Percentiles rank a stretch among this genome's conserved stretches.
Evolutionary conservation across 2,797 vertebrate species (phyloP).

Genomic region (Chloroceryle amazona): DNA sequence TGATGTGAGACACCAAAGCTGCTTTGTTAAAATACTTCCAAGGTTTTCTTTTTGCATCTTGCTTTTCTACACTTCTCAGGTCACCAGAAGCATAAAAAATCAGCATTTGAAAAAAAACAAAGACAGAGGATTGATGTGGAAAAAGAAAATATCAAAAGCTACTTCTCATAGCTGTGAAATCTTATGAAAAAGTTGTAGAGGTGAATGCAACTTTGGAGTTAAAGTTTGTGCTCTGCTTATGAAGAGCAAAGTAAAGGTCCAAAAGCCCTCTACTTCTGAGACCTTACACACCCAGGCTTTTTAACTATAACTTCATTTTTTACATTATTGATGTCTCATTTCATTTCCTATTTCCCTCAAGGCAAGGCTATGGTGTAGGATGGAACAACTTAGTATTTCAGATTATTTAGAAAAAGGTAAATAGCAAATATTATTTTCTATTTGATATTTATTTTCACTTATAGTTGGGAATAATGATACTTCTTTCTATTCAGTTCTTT

Average conservation of each 20-base stretch:
- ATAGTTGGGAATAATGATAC: not conserved
- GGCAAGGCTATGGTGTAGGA: not conserved
- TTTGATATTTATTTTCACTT: not conserved
- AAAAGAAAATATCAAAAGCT: not conserved
- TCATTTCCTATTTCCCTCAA: not conserved
- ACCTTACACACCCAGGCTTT: not conserved
- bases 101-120: conserved; percentile 44
- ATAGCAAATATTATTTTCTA: not conserved
- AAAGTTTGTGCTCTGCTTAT: not conserved
- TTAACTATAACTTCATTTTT: not conserved
- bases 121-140: conserved; percentile 22
- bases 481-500: not conserved
- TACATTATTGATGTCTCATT: not conserved
- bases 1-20: not conserved
- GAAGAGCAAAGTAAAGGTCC: not conserved
- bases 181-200: not conserved
- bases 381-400: not conserved
- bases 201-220: not conserved
- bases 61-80: not conserved
- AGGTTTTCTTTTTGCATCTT: not conserved
- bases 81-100: conserved; percentile 21
- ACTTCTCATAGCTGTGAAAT: not conserved
- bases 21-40: conserved; percentile 39
- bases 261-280: not conserved
- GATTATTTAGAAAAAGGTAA: not conserved